These are phyloP conservation scores for Callionymus lyra DNA, from an alignment of 2,113 vertebrate species.

Conservation along the genomic window DNA sequence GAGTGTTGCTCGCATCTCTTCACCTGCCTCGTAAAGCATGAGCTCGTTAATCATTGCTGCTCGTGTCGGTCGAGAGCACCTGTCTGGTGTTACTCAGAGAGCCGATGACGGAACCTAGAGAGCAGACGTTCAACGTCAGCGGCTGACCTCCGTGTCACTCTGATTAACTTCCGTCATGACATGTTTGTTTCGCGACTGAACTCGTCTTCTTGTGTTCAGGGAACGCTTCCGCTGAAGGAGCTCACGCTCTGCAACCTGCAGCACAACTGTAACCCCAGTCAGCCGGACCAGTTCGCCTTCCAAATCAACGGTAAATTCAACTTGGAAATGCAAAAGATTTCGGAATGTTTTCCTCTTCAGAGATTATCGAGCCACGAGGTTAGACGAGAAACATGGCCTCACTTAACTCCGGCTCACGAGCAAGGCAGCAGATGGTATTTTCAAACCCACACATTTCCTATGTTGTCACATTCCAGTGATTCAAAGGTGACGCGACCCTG, in stretches of 20 bases:
- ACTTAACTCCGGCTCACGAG: too few relatives aligned
- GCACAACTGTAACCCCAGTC: conserved; percentile 53
- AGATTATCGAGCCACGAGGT: neutral
- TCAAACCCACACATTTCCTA: conserved; percentile 38
- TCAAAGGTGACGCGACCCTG: conserved; percentile 45
- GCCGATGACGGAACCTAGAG: conserved; percentile 16
- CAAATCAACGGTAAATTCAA: conserved; percentile 77
- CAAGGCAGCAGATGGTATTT: conserved; percentile 20
- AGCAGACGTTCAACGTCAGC: conserved; percentile 20
- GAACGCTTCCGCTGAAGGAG: conserved; percentile 82
- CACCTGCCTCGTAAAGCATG: conserved; percentile 29
- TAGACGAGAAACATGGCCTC: neutral
- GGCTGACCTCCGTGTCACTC: neutral
- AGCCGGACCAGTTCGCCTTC: conserved; percentile 71
- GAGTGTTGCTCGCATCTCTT: conserved; percentile 19
- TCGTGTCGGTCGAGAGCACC: conserved; percentile 10
- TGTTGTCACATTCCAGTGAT: conserved; percentile 54
- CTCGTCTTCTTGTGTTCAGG: conserved; percentile 61
- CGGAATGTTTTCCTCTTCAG: neutral
- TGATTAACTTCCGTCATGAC: neutral
- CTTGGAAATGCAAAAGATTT: neutral
- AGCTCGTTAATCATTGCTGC: conserved; percentile 41
- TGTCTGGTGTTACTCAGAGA: conserved; percentile 27
- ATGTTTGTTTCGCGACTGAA: neutral
- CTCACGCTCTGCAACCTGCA: conserved; percentile 70